These are phyloP conservation scores for Lophura nycthemera DNA, from an alignment of 2,113 vertebrate genomes.

Conservation along the genomic window DNA sequence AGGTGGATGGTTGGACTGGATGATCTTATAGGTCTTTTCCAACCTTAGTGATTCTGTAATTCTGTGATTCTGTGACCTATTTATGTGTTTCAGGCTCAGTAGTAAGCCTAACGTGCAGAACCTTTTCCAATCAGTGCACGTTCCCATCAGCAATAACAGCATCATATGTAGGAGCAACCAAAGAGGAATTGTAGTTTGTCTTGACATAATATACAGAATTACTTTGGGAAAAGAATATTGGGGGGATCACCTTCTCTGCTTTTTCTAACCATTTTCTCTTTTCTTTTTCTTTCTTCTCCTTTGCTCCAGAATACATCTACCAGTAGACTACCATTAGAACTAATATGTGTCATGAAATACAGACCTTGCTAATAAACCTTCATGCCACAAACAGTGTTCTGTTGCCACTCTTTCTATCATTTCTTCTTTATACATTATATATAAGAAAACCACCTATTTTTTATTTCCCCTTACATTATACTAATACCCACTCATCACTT, in stretches of 20 bases:
- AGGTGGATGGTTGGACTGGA: no score
- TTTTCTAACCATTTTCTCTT: not conserved
- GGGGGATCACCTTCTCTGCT: not conserved
- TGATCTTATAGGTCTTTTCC: no score
- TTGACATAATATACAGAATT: not conserved
- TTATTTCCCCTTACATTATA: not conserved
- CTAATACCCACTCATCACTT: not conserved
- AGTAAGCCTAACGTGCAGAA: not conserved
- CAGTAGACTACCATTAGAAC: not conserved
- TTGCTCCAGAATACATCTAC: not conserved
- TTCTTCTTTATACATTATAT: not conserved
- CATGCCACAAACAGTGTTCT: not conserved
- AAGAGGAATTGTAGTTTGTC: not conserved
- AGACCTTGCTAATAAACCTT: not conserved
- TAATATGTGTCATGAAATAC: not conserved
- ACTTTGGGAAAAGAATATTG: not conserved
- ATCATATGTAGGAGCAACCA: not conserved
- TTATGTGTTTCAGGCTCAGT: not conserved
- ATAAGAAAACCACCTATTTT: not conserved
- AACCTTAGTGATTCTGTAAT: no score
- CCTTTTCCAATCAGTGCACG: fast-evolving
- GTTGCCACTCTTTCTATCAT: not conserved
- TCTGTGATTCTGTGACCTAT: no score
- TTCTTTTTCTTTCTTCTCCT: no score
- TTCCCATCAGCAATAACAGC: fast-evolving